Percentiles rank a stretch among this genome's conserved stretches.
phyloP scores from a whole-genome alignment of 2,888 invertebrate species.

The Stenotaenia linearis region DNA sequence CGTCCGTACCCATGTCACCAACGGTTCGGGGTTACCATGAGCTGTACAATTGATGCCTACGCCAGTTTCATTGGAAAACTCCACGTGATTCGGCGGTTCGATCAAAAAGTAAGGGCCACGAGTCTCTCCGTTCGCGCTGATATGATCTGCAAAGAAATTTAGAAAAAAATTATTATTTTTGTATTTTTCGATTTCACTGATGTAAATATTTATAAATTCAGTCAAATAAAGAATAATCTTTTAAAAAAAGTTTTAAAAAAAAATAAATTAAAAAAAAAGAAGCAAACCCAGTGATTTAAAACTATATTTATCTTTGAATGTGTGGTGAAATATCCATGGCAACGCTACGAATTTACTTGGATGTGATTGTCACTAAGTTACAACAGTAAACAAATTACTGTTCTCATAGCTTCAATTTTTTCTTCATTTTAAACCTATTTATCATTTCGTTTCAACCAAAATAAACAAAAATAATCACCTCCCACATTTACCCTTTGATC shows the following conservation, averaged over 20 bases:
- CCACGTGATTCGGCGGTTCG: conserved; percentile 33
- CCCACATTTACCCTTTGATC: no score
- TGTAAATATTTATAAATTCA: no score
- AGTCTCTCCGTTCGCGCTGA: conserved; percentile 10
- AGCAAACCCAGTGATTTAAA: neutral
- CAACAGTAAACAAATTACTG: neutral
- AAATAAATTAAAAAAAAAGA: neutral
- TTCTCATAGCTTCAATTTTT: neutral
- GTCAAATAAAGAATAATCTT: no score
- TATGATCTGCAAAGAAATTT: neutral
- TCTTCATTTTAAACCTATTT: neutral
- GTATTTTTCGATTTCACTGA: no score
- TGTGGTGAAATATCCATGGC: neutral
- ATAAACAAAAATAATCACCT: neutral
- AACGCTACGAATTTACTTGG: neutral
- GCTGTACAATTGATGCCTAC: conserved; percentile 34
- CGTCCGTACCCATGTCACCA: conserved; percentile 32
- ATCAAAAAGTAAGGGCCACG: conserved; percentile 32
- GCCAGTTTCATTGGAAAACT: conserved; percentile 35
- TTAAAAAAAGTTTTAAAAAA: neutral
- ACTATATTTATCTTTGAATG: neutral
- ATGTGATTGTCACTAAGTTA: neutral
- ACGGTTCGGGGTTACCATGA: conserved; percentile 33
- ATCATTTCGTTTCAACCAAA: neutral
- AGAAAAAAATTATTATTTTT: neutral